Conservation (phyloP, 30 jellyfish, hydroid and myxozoan genomes). For the Morbakka virulenta region DNA sequence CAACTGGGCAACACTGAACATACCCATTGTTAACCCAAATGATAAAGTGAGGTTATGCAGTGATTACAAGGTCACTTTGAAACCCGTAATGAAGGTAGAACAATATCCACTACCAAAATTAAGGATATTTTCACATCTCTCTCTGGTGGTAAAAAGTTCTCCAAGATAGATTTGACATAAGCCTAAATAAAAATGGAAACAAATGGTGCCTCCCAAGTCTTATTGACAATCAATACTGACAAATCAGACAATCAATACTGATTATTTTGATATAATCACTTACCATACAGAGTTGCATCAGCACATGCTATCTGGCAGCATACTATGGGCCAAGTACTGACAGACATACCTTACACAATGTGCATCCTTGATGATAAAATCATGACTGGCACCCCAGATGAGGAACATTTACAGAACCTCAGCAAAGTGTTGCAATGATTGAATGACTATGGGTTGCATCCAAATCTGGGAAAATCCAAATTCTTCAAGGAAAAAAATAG, state of each 20-base stretch:
- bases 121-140: conserved; percentile 29
- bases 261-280: conserved; percentile 30
- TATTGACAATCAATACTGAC: conserved; percentile 47
- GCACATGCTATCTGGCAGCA: conserved; percentile 48
- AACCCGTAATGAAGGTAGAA: conserved; percentile 31
- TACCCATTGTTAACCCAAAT: not conserved
- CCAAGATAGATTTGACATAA: conserved; percentile 37
- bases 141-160: conserved; percentile 49
- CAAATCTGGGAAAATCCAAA: conserved; percentile 25
- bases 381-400: conserved; percentile 20
- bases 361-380: conserved; percentile 30
- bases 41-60: conserved; percentile 40
- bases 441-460: not conserved
- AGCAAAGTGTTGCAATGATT: conserved; percentile 1
- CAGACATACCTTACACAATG: conserved; percentile 14
- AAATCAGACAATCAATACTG: too few species aligned
- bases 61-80: conserved; percentile 47
- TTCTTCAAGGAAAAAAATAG: conserved; percentile 19
- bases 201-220: conserved; percentile 41
- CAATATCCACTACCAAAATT: conserved; percentile 55
- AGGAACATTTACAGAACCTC: conserved; percentile 13
- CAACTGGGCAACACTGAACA: not conserved
- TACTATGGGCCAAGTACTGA: conserved; percentile 26
- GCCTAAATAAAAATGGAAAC: too few species aligned
- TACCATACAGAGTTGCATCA: conserved; percentile 50